phyloP scores from a whole-genome alignment of 2,113 vertebrate genomes.

The Hystrix cristata region DNA sequence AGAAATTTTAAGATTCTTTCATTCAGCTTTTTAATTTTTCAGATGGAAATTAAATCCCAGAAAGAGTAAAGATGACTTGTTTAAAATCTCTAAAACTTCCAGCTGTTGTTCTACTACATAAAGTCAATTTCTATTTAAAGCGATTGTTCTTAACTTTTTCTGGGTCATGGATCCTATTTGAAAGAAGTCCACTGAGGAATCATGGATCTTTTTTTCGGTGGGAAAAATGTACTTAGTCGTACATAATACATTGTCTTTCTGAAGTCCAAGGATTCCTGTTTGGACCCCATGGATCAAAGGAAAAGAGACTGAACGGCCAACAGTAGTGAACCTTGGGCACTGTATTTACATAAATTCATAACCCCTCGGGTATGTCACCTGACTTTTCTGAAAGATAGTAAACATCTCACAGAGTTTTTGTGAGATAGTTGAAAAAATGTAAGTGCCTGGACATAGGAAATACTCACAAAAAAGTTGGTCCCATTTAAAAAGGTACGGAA shows the following conservation, averaged over 20 bases:
- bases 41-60: slow-evolving; percentile 5
- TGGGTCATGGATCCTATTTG: slow-evolving; percentile 8
- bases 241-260: background rate
- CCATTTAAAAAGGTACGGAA: background rate
- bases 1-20: background rate
- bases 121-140: slow-evolving; percentile 49
- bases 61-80: background rate
- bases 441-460: background rate
- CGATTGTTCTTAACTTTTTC: slow-evolving; percentile 51
- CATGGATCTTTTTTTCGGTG: background rate
- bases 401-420: slow-evolving; percentile 16
- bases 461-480: background rate
- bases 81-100: slow-evolving; percentile 1
- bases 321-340: background rate
- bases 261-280: slow-evolving; percentile 23
- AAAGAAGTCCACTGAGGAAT: slow-evolving; percentile 53
- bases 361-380: background rate
- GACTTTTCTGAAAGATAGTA: slow-evolving; percentile 30
- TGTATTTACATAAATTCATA: slow-evolving; percentile 11
- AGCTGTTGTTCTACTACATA: background rate
- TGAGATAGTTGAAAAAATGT: slow-evolving; percentile 28
- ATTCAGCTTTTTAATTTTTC: slow-evolving; percentile 51
- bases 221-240: background rate
- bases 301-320: background rate
- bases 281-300: slow-evolving; percentile 37